phyloP scores from a whole-genome alignment of 2,797 vertebrate genomes.

The Artibeus lituratus region DNA sequence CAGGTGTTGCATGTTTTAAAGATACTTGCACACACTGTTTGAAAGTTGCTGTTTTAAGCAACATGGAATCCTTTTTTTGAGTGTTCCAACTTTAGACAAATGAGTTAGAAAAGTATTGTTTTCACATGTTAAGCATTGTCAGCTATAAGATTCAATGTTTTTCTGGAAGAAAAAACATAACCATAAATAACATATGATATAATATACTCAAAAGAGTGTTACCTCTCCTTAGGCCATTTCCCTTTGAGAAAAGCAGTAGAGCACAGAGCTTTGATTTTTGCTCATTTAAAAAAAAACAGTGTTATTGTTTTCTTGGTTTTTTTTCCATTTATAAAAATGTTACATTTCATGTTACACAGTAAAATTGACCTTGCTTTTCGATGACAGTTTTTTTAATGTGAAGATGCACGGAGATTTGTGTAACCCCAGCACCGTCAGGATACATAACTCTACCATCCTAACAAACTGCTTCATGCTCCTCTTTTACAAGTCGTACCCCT shows the following conservation, averaged over 20 bases:
- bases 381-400: neutral
- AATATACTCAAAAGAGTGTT: neutral
- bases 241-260: neutral
- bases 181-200: neutral
- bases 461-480: fast-evolving
- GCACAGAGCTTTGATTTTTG: neutral
- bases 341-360: neutral
- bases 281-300: neutral
- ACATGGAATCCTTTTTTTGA: neutral
- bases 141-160: neutral
- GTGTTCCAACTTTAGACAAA: neutral
- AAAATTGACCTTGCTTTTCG: neutral
- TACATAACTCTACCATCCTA: neutral
- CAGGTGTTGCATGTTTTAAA: no score
- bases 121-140: neutral
- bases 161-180: neutral
- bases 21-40: no score
- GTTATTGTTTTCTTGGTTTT: neutral
- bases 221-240: neutral
- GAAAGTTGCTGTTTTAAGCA: neutral
- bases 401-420: neutral
- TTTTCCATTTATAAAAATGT: neutral
- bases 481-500: no score
- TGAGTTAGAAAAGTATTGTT: neutral
- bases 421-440: neutral